A percentile compares a stretch with the other conserved stretches of the same genome.
phyloP scores from a whole-genome alignment of 35 echinoderm and acorn worm species.

The Lytechinus variegatus region DNA sequence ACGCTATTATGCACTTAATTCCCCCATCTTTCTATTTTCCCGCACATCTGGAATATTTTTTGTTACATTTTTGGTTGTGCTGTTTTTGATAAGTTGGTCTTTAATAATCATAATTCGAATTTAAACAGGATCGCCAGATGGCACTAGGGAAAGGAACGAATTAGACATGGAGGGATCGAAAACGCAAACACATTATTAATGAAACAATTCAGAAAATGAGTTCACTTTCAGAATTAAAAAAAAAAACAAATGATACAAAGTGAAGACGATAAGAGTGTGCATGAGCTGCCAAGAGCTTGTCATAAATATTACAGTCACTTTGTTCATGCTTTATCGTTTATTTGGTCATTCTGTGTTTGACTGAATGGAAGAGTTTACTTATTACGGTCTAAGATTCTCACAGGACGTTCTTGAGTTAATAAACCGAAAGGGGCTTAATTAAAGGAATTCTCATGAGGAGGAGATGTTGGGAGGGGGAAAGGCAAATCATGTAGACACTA shows the following conservation, averaged over 20 bases:
- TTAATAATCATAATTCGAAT: neutral
- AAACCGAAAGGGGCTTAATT: slow-evolving; percentile 10
- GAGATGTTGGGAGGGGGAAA: neutral
- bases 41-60: neutral
- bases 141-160: neutral
- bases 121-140: neutral
- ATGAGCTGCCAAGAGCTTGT: neutral
- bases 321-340: too few relatives aligned
- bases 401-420: neutral
- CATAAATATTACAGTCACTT: neutral
- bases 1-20: too few relatives aligned
- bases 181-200: neutral
- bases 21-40: too few relatives aligned
- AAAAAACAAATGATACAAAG: neutral
- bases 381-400: neutral
- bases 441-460: neutral
- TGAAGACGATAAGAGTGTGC: neutral
- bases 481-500: neutral
- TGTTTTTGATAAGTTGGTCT: neutral
- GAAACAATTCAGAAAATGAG: neutral
- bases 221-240: neutral
- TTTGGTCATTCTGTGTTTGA: neutral
- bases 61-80: neutral
- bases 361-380: neutral
- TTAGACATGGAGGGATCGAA: neutral